These are phyloP conservation scores for Bombyx huttoni DNA, from an alignment of 2,888 invertebrate species.

Conservation along the genomic window DNA sequence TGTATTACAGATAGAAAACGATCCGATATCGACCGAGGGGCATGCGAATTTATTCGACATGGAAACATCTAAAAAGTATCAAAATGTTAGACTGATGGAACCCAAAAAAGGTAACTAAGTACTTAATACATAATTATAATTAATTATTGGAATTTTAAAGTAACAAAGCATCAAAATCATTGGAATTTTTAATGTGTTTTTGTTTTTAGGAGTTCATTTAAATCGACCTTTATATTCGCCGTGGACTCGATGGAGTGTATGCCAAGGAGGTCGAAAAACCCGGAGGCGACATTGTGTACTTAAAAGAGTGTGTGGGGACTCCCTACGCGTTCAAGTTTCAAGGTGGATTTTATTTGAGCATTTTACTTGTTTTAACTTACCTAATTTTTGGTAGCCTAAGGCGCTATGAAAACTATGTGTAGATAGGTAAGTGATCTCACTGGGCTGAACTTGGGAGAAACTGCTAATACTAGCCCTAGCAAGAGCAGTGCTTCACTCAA, in stretches of 20 bases:
- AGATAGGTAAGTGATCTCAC: no score
- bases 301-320: slow-evolving; percentile 40
- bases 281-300: slow-evolving; percentile 47
- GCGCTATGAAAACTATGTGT: no score
- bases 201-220: slow-evolving; percentile 26
- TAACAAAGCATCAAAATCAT: not conserved
- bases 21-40: slow-evolving; percentile 11
- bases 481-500: no score
- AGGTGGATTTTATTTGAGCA: slow-evolving; percentile 22
- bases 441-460: no score
- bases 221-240: slow-evolving; percentile 32
- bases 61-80: slow-evolving; percentile 6
- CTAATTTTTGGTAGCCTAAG: no score
- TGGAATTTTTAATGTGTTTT: not conserved
- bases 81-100: slow-evolving; percentile 5
- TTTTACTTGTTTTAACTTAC: not conserved
- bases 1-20: slow-evolving; percentile 27
- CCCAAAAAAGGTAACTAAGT: slow-evolving; percentile 12
- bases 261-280: slow-evolving; percentile 36
- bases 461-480: no score
- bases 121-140: no score
- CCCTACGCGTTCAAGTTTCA: slow-evolving; percentile 46
- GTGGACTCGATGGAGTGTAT: slow-evolving; percentile 50
- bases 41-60: slow-evolving; percentile 11
- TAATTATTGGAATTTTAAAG: no score